Base-by-base conservation (phyloP, 2,797 vertebrate genomes). In the Helarctos malayanus region DNA sequence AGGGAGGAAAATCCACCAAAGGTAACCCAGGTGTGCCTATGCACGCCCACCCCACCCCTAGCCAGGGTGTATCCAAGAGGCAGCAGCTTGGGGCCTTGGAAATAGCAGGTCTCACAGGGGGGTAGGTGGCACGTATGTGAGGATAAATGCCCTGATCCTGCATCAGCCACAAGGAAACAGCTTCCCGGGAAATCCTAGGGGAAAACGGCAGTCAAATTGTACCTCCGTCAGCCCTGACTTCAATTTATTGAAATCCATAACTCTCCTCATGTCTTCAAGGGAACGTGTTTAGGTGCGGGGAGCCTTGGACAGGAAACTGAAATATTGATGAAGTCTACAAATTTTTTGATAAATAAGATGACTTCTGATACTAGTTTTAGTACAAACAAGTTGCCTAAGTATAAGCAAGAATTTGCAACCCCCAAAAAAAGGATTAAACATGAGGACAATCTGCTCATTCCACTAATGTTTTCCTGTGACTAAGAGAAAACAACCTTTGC, bases 311-410 rank as follows among this genome's bases (percentile, higher is more conserved):
- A 61, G 94, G 83, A 87, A 83, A 93, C 93, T 94, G 69, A 97
- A 97, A 97, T 94, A 95, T 49, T 90, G 79, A 96, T 87, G 57
- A 86, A 78, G 52, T 32, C 90, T 45, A 35, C 41, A 83, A 56
- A 69, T 73, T 76, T 90, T 97, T 96, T 93, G 16, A 94, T 94
- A 93, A 94, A 89, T 97, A 96, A 92, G 73, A 96, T 94, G 86
- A 23, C 45, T 95, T 91, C 85, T 69, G 69, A 96, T 89, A 86
- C n/a, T 69, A 88, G 61, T 89, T 95, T 96, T 71, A 69, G 83
- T 56, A 49, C n/a, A 95, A 97, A 96, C 25, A 57, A 95, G 29
- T 61, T 94, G 90, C 88, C 94, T 87, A 93, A 19, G 18, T 57
- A 84, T 59, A 91, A 96, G 78, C 73, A 95, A 94, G 93, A 88